phyloP scores from a whole-genome alignment of 2,797 vertebrate species.

The Darevskia mixta region DNA sequence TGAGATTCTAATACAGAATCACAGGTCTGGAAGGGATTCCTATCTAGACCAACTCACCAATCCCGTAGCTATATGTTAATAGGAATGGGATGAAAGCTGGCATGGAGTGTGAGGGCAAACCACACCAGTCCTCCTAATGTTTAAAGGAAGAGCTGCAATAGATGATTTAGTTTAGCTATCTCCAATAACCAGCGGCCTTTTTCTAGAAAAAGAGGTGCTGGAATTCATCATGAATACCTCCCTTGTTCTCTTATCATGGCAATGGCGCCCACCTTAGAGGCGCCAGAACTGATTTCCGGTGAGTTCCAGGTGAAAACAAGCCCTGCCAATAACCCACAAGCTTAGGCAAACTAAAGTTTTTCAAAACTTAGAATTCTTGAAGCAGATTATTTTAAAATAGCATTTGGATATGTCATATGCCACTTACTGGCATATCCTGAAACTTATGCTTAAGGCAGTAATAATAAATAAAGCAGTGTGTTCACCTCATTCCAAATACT shows the following conservation, averaged over 20 bases:
- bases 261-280: no score
- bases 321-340: neutral
- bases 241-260: no score
- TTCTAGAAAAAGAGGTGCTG: no score
- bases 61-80: neutral
- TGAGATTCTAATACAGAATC: neutral
- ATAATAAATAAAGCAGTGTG: slow-evolving; percentile 65
- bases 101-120: neutral
- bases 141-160: neutral
- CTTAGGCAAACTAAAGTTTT: slow-evolving; percentile 16
- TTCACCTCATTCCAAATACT: slow-evolving; percentile 63
- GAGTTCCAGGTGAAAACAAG: no score
- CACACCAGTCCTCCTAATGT: neutral
- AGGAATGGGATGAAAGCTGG: neutral
- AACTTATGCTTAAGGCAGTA: slow-evolving; percentile 59
- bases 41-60: no score
- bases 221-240: no score
- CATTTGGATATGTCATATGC: slow-evolving; percentile 43
- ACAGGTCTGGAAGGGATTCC: neutral
- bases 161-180: neutral
- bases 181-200: neutral
- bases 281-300: no score
- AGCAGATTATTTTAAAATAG: slow-evolving; percentile 57
- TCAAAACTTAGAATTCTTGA: slow-evolving; percentile 47
- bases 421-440: slow-evolving; percentile 39